Evolutionary conservation across 2,113 vertebrate genomes (phyloP).

Genomic region (Coturnix japonica): DNA sequence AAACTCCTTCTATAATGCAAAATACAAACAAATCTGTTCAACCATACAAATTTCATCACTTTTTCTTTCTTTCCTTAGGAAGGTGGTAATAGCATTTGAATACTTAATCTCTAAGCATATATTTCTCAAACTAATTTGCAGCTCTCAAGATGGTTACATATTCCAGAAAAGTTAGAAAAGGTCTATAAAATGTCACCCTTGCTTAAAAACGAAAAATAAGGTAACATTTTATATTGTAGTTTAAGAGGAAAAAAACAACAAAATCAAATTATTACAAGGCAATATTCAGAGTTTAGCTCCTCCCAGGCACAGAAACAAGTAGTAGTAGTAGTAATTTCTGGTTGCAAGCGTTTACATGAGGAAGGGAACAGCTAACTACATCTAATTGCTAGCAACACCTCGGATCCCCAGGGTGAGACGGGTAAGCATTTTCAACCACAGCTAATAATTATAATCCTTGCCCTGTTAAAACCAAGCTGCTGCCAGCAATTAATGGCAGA

Average conservation of each 20-base stretch:
- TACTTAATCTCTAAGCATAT: background rate
- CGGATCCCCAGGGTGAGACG: slow-evolving; percentile 1
- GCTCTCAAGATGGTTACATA: background rate
- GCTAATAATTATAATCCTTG: slow-evolving; percentile 8
- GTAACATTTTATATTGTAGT: background rate
- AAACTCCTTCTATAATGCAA: background rate
- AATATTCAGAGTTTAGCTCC: background rate
- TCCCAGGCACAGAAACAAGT: background rate
- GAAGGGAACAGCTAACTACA: slow-evolving; percentile 3
- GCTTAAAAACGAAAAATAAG: background rate
- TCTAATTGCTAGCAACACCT: slow-evolving; percentile 31
- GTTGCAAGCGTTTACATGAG: slow-evolving; percentile 3
- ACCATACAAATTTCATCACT: background rate
- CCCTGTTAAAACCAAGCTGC: background rate
- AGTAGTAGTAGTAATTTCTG: background rate
- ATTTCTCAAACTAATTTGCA: background rate
- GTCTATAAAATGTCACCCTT: background rate
- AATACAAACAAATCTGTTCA: background rate
- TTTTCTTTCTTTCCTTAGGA: too few relatives aligned
- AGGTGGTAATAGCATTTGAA: background rate
- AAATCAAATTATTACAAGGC: background rate
- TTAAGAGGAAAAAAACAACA: background rate
- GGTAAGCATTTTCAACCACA: slow-evolving; percentile 12
- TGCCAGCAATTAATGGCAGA: background rate
- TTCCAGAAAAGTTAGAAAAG: background rate